Percentiles rank a stretch among this genome's conserved stretches.
These are phyloP conservation scores for Osmoderma eremita DNA, from an alignment of 2,888 invertebrate genomes.

Conservation along the genomic window DNA sequence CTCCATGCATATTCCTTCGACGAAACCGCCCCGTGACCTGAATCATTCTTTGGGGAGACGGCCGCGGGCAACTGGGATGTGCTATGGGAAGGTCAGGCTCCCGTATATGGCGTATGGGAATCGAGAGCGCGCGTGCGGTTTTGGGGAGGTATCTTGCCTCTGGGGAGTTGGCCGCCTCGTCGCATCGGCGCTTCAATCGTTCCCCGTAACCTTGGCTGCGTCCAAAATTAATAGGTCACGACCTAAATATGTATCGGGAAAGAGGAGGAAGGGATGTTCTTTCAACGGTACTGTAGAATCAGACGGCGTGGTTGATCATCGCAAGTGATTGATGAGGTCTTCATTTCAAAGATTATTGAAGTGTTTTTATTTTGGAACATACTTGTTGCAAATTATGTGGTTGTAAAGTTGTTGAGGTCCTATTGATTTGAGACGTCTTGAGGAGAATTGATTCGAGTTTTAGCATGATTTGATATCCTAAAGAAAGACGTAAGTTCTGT, in stretches of 20 bases:
- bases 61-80: neutral
- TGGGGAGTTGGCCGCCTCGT: neutral
- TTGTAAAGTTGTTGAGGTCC: no score
- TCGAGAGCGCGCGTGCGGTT: neutral
- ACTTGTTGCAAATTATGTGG: no score
- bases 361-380: no score
- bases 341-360: no score
- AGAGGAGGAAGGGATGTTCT: neutral
- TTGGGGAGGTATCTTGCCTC: neutral
- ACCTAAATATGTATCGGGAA: neutral
- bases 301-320: no score
- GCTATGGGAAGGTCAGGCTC: neutral
- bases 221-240: conserved; percentile 1
- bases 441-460: no score
- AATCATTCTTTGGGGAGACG: neutral
- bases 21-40: conserved; percentile 3
- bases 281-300: no score
- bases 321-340: no score
- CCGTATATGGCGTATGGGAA: neutral
- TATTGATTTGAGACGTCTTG: no score
- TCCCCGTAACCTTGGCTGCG: neutral
- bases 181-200: neutral
- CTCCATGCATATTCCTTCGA: neutral
- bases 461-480: no score
- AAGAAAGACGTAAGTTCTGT: no score